Conservation (phyloP, 2,888 invertebrate species). For the Philereme vetulata region DNA sequence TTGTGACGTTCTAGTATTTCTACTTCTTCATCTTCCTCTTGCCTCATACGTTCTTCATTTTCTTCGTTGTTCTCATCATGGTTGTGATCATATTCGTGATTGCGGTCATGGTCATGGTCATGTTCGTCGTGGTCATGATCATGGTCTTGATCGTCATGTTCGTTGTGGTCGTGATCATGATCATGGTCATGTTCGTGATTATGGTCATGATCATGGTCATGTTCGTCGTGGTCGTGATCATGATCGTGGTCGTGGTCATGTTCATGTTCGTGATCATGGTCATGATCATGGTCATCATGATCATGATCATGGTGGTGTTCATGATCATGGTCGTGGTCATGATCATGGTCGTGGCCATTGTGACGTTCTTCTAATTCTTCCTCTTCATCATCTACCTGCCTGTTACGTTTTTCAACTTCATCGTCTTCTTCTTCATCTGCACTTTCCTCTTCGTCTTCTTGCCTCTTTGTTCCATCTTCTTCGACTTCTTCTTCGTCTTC, state of each 20-base stretch:
- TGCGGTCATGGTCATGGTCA: constrained; percentile 8
- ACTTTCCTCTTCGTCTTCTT: constrained; percentile 16
- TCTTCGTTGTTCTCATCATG: constrained; percentile 10
- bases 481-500: constrained; percentile 12
- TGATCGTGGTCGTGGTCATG: constrained; percentile 4
- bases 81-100: constrained; percentile 11
- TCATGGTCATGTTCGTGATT: constrained; percentile 7
- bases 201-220: background rate
- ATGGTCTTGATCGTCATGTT: background rate
- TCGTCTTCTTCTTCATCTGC: constrained; percentile 12
- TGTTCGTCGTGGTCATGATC: no score
- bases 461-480: constrained; percentile 6
- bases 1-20: background rate
- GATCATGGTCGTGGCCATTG: constrained; percentile 7
- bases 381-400: constrained; percentile 26
- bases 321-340: constrained; percentile 8
- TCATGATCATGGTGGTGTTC: constrained; percentile 4
- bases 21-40: background rate
- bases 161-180: constrained; percentile 9
- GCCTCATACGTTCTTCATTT: background rate
- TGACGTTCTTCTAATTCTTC: constrained; percentile 12
- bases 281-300: background rate
- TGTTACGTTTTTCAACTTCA: constrained; percentile 6
- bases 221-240: constrained; percentile 1
- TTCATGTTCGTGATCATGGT: constrained; percentile 6